These are phyloP conservation scores for Gopherus evgoodei DNA, from an alignment of 2,113 vertebrate genomes.

Conservation along the genomic window DNA sequence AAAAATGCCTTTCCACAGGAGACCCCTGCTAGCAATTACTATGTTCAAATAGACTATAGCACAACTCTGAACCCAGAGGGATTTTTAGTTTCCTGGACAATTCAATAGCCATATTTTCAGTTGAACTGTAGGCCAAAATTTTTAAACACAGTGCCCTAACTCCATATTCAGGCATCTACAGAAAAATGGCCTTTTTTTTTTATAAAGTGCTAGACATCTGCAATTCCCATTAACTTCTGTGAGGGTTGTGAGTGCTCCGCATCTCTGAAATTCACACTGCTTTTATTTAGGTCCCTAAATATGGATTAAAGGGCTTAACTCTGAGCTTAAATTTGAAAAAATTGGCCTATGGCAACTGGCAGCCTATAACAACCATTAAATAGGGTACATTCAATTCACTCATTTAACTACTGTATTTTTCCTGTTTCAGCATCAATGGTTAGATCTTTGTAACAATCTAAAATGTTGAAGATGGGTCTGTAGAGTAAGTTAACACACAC, in stretches of 20 bases:
- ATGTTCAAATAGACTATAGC: background rate
- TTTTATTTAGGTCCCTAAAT: fast-evolving
- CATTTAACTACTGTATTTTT: fast-evolving
- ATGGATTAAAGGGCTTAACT: fast-evolving
- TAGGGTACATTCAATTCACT: fast-evolving
- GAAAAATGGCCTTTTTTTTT: background rate
- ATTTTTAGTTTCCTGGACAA: background rate
- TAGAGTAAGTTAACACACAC: background rate
- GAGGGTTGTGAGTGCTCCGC: background rate
- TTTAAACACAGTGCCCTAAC: background rate
- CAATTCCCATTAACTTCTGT: background rate
- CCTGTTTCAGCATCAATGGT: background rate
- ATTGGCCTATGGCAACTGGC: background rate
- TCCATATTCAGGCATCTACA: background rate
- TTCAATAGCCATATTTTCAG: background rate
- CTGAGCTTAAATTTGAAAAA: background rate
- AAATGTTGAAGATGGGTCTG: fast-evolving
- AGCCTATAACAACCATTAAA: fast-evolving
- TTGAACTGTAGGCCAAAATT: background rate
- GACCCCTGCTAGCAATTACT: background rate
- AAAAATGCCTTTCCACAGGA: background rate
- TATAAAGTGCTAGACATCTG: background rate
- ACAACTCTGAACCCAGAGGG: background rate
- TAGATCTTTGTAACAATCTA: background rate
- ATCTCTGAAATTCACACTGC: background rate